Evolutionary conservation across 2,113 vertebrate species (phyloP), one percentile per base, ranked within the genome.

Genomic region (Nothoprocta perdicaria): DNA sequence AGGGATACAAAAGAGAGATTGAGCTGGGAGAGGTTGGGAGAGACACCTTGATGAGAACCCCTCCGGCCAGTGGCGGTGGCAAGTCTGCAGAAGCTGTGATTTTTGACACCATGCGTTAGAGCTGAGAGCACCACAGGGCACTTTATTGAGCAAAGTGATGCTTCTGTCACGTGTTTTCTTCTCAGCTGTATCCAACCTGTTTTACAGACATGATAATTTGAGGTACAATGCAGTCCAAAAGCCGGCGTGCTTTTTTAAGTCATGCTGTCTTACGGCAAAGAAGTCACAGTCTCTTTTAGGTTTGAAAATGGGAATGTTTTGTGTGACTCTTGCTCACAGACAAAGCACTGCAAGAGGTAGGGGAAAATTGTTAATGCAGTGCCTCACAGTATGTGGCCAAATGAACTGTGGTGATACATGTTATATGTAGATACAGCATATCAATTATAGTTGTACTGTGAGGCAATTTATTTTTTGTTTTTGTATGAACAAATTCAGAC

Each of bases 401-500:
- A 43, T 65, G 22, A 79, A 53, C 62, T 79, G 48, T 40, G 48
- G 48, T 43, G 31, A 57, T 24, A 48, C 27, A 24, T 52, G 27
- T 52, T 67, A 33, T 55, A 16, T 41, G 19, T 26, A 63, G 38
- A 10, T 69, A 67, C 68, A 67, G 50, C 52, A 9, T 31, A 26
- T 83, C 76, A 85, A 12, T 80, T 90, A 41, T 46, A 84, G 19
- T 3, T 83, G 14, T 38, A 78, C n/a, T 26, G 14, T 35, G 72
- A 12, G 12, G 6, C 14, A 73, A 50, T 14, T 78, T 94, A 48
- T 46, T 55, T 90, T 41, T 23, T 55, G 40, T 89, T 84, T 48
- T 94, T 91, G 66, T 35, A 76, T 75, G 84, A 89, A 82, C 19
- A 92, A 92, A 94, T 26, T 38, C 53, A 92, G 69, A 74, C 45